Conservation (phyloP, 2,888 invertebrate species). For the Panorpa germanica region DNA sequence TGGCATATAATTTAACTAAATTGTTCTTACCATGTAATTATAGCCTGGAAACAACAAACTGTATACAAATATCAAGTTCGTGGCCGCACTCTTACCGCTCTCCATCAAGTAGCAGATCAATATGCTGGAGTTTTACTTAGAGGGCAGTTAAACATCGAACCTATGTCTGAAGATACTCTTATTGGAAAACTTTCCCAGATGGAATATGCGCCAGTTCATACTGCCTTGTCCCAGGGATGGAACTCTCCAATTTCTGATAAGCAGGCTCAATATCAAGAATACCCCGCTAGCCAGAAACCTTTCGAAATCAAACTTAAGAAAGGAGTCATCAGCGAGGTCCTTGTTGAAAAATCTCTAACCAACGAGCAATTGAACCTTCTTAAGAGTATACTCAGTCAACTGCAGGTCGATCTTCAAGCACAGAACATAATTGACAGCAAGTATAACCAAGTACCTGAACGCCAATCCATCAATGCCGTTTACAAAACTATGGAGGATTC, state of each 20-base stretch:
- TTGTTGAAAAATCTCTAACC: constrained; percentile 30
- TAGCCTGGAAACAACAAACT: constrained; percentile 35
- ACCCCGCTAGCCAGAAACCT: constrained; percentile 32
- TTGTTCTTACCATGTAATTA: no score
- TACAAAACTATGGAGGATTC: constrained; percentile 53
- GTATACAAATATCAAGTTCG: constrained; percentile 37
- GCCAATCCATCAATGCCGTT: constrained; percentile 29
- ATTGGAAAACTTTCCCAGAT: constrained; percentile 28
- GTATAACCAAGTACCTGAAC: constrained; percentile 26
- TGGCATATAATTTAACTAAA: no score
- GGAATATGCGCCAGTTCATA: constrained; percentile 33
- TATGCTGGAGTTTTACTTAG: constrained; percentile 32
- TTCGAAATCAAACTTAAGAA: constrained; percentile 41
- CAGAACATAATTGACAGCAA: constrained; percentile 29
- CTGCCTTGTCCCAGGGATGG: constrained; percentile 30
- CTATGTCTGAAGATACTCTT: constrained; percentile 26
- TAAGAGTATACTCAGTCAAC: constrained; percentile 45
- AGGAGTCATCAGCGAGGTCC: constrained; percentile 37
- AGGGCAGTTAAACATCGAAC: constrained; percentile 33
- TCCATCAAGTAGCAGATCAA: constrained; percentile 33
- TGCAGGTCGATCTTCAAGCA: constrained; percentile 45
- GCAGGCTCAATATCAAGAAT: constrained; percentile 29
- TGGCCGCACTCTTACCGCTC: constrained; percentile 36
- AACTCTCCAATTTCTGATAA: constrained; percentile 25
- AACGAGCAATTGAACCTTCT: constrained; percentile 48